Evolutionary conservation across 2,113 vertebrate species (phyloP).

Genomic region (Cervus canadensis): DNA sequence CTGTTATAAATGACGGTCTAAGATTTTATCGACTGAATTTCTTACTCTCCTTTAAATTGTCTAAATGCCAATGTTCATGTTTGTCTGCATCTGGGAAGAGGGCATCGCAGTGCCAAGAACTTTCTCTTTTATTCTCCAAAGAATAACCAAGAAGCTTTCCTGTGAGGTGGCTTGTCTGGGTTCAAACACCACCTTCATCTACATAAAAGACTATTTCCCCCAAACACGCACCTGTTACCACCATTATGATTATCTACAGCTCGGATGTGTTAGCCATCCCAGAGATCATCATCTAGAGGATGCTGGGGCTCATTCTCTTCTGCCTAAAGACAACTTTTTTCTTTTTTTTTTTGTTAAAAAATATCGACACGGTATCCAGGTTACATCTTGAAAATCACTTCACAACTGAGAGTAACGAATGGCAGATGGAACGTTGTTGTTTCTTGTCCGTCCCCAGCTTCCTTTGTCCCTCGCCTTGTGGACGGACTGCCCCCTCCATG

Average conservation of each 20-base stretch:
- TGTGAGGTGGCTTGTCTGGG: neutral
- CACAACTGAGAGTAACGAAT: slow-evolving; percentile 67
- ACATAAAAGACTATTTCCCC: neutral
- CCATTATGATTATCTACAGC: neutral
- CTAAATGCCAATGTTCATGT: neutral
- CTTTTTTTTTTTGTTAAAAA: neutral
- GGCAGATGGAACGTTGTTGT: slow-evolving; percentile 64
- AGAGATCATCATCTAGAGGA: neutral
- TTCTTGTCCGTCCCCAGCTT: slow-evolving; percentile 9
- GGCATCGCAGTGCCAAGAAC: neutral
- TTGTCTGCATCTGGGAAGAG: neutral
- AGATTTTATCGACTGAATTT: neutral
- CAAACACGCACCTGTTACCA: neutral
- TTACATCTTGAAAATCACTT: slow-evolving; percentile 69
- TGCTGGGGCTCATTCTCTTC: slow-evolving; percentile 31
- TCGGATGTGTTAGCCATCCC: neutral
- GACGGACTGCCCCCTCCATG: slow-evolving; percentile 58
- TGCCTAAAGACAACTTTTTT: slow-evolving; percentile 17
- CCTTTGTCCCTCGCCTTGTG: slow-evolving; percentile 62
- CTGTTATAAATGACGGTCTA: neutral
- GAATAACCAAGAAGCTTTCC: neutral
- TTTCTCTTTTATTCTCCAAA: neutral
- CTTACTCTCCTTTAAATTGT: neutral
- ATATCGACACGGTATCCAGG: slow-evolving; percentile 39
- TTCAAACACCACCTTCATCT: neutral